A percentile compares a stretch with the other conserved stretches of the same genome.
phyloP scores from a whole-genome alignment of 2,113 vertebrate species.

The Acrocephalus kingi region DNA sequence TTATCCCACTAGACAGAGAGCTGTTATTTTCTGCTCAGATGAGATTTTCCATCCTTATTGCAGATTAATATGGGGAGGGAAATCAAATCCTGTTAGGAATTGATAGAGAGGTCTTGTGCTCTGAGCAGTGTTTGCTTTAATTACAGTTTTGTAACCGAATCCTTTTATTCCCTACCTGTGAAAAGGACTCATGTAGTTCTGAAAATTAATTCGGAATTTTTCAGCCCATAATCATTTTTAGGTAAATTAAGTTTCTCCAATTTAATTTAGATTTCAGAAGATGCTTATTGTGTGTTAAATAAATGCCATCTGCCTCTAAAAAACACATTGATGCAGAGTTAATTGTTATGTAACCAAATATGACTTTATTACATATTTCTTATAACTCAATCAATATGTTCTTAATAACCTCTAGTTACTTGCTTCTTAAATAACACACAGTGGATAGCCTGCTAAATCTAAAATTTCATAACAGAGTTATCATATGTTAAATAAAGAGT shows the following conservation, averaged over 20 bases:
- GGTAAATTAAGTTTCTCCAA: conserved; percentile 70
- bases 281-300: conserved; percentile 75
- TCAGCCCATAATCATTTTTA: conserved; percentile 55
- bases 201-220: conserved; percentile 40
- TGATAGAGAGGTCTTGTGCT: not conserved
- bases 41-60: conserved; percentile 15
- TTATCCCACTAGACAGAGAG: not conserved
- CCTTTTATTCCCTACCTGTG: not conserved
- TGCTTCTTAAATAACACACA: conserved; percentile 68
- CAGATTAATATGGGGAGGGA: not conserved
- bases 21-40: not conserved
- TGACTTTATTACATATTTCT: conserved; percentile 72
- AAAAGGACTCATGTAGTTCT: not conserved
- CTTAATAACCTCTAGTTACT: conserved; percentile 75
- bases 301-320: conserved; percentile 79
- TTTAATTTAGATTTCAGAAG: conserved; percentile 80
- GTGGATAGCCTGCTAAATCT: conserved; percentile 71
- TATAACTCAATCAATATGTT: conserved; percentile 77
- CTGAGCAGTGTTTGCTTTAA: not conserved
- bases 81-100: conserved; percentile 13
- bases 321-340: conserved; percentile 66
- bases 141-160: not conserved
- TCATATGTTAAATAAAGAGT: conserved; percentile 76
- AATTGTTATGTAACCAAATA: conserved; percentile 79
- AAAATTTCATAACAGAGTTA: conserved; percentile 75